Base-by-base conservation (phyloP, 2,888 invertebrate genomes). In the Oxystoma pomonae region DNA sequence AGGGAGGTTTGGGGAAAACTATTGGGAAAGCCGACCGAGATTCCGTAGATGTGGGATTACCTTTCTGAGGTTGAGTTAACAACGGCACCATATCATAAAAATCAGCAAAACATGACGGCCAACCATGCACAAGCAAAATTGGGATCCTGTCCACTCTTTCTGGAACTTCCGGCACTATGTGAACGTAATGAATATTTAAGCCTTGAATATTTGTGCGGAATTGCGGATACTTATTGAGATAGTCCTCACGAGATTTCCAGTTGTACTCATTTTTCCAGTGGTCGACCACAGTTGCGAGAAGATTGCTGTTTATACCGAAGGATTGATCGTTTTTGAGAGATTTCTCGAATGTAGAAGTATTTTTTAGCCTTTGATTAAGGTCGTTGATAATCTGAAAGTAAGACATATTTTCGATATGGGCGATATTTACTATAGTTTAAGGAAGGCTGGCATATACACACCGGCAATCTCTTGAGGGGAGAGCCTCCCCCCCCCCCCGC, bases 61-160 rank as follows among this genome's bases (percentile, higher is more conserved):
- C 84, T 0, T 79, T 73, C 57, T 81, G 80, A 0, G 82, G 82
- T 0, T 81, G 81, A 0, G 85, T 87, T n/a, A 93, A 80, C 55
- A 85, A 74, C 0, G 91, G 91, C 59, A 92, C 87, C 0, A 91
- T 78, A 61, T 88, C 87, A 73, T 90, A 90, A 78, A 94, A 94
- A 80, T 96, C 95, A n/a, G 88, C 82, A 1, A 94, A 84, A 0
- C 91, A 92, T 0, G 94, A 93, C 0, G 95, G 94, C 96, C 96
- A 96, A 52, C 96, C 96, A 76, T 96, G 95, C 16, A 91, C 79
- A 57, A 96, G 71, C 1, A 92, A 78, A 0, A 93, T 72, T 0
- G 92, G 91, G 0, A 89, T 69, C 0, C 86, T 83, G 70, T 83
- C 83, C 69, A 57, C 67, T n/a, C 70, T 69, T 58, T 69, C 59